Conservation (phyloP, 2,113 vertebrate species). For the Vanacampus margaritifer region DNA sequence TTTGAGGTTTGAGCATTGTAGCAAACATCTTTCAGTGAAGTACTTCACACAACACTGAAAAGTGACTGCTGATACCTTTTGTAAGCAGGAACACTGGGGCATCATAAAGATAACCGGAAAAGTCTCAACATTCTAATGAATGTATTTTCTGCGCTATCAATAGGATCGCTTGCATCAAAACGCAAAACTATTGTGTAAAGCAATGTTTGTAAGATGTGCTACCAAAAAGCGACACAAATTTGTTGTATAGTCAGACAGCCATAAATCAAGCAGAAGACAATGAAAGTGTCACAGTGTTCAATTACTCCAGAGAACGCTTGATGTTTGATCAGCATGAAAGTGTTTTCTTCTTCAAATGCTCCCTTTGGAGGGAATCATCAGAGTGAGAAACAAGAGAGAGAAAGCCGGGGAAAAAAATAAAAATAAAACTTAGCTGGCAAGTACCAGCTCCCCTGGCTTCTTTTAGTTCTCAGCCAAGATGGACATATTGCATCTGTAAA, state of each 20-base stretch:
- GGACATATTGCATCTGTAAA: conserved; percentile 70
- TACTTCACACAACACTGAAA: background rate
- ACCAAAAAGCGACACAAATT: conserved; percentile 31
- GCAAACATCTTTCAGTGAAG: background rate
- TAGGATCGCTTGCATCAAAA: conserved; percentile 25
- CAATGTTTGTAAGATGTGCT: conserved; percentile 20
- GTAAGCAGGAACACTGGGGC: background rate
- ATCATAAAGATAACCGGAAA: background rate
- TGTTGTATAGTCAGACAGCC: conserved; percentile 21
- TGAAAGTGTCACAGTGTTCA: conserved; percentile 54
- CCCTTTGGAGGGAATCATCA: conserved; percentile 41
- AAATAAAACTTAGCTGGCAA: conserved; percentile 50
- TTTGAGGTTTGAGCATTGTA: background rate
- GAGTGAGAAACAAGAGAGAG: conserved; percentile 42
- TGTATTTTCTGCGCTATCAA: background rate
- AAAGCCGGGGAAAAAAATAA: conserved; percentile 10
- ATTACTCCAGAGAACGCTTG: conserved; percentile 47
- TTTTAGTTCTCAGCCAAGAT: conserved; percentile 60
- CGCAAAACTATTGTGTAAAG: conserved; percentile 7
- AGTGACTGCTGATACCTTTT: background rate
- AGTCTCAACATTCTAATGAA: background rate
- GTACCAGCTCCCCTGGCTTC: conserved; percentile 44
- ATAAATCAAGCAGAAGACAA: conserved; percentile 52
- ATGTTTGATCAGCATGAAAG: conserved; percentile 61
- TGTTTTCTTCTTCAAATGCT: conserved; percentile 43